Evolutionary conservation across 1,140 invertebrate species (phyloP).

Genomic region (Coptotermes formosanus): DNA sequence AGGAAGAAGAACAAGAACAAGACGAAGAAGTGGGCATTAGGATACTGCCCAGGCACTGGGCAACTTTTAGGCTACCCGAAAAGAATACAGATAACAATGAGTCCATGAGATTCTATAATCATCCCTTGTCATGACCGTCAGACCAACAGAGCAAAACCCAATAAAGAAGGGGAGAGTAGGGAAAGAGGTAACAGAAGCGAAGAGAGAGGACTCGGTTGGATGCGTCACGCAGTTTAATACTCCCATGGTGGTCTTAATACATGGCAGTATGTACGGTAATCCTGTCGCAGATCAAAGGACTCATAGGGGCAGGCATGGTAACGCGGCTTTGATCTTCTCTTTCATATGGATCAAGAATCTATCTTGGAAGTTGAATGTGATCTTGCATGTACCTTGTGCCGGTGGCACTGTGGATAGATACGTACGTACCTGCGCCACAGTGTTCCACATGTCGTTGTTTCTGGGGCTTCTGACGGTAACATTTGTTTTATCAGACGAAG

Average conservation of each 20-base stretch:
- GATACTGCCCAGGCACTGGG: too few relatives aligned
- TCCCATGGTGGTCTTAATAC: neutral
- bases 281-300: neutral
- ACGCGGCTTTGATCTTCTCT: constrained; percentile 11
- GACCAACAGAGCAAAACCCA: neutral
- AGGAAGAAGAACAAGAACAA: too few relatives aligned
- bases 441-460: neutral
- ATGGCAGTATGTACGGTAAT: neutral
- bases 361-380: constrained; percentile 13
- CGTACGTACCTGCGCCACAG: neutral
- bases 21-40: too few relatives aligned
- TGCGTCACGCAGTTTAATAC: neutral
- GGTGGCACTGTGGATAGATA: neutral
- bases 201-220: neutral
- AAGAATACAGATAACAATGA: too few relatives aligned
- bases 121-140: neutral
- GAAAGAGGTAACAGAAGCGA: neutral
- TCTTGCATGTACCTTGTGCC: neutral
- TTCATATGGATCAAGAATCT: constrained; percentile 8
- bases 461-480: neutral
- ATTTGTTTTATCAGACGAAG: neutral
- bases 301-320: neutral
- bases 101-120: neutral
- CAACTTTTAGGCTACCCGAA: too few relatives aligned
- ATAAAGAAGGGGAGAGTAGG: neutral